phyloP scores from a whole-genome alignment of 23 tunicate species.

The Trididemnum clinides region DNA sequence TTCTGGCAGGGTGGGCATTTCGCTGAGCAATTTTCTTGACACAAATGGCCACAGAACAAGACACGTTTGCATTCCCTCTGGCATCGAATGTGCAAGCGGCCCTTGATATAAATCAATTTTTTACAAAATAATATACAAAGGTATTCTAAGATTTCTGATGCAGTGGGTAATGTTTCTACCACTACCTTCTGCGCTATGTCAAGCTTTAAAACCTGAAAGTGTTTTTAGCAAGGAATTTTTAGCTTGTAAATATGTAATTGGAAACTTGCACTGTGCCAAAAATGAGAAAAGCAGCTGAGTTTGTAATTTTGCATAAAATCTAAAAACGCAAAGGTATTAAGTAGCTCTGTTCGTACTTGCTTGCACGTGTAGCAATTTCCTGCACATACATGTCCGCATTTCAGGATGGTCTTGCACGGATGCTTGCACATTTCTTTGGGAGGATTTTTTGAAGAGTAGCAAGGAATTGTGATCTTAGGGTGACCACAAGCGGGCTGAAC shows the following conservation, averaged over 20 bases:
- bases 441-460: conserved; percentile 12
- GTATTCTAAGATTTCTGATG: too few relatives aligned
- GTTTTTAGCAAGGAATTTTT: too few relatives aligned
- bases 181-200: too few relatives aligned
- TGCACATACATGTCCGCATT: conserved; percentile 75
- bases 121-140: neutral
- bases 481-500: conserved; percentile 47
- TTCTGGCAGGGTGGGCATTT: conserved; percentile 80
- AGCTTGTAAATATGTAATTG: too few relatives aligned
- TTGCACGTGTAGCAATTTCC: conserved; percentile 68
- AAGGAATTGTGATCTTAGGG: conserved; percentile 20
- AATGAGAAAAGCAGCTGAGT: too few relatives aligned
- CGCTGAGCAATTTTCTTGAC: conserved; percentile 59
- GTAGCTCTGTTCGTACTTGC: conserved; percentile 40
- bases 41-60: conserved; percentile 83
- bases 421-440: conserved; percentile 39
- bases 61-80: conserved; percentile 49
- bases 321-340: too few relatives aligned
- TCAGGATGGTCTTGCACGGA: conserved; percentile 40
- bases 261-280: too few relatives aligned
- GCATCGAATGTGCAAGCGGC: conserved; percentile 72
- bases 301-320: too few relatives aligned
- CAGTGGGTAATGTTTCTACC: too few relatives aligned
- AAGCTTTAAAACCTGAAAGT: too few relatives aligned
- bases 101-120: neutral